Conservation (phyloP, 2,797 vertebrate genomes). For the Pyrocephalus nanus region DNA sequence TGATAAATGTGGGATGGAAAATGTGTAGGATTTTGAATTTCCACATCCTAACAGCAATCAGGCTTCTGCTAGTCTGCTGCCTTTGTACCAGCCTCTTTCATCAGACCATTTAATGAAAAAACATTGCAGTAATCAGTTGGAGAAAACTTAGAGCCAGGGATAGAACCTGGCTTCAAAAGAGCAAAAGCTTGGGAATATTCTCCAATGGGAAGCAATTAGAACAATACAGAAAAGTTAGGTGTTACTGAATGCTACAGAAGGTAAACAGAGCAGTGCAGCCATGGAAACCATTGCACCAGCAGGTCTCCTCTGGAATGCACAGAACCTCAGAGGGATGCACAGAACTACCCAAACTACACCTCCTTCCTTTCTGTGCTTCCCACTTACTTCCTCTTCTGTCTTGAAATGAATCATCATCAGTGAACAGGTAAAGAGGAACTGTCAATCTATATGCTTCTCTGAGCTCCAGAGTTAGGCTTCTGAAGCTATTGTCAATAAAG, state of each 20-base stretch:
- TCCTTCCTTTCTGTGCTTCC: neutral
- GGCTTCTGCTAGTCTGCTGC: neutral
- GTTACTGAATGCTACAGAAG: neutral
- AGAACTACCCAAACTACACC: neutral
- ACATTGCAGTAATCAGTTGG: neutral
- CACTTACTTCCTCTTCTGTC: neutral
- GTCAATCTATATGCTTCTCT: neutral
- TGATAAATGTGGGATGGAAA: neutral
- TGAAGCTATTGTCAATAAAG: neutral
- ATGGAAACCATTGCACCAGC: neutral
- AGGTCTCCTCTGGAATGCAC: neutral
- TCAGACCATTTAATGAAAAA: neutral
- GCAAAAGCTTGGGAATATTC: neutral
- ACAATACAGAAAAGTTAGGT: neutral
- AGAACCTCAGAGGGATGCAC: neutral
- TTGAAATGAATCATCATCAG: neutral
- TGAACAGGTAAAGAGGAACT: neutral
- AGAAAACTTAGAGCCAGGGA: neutral
- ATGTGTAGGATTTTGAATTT: neutral
- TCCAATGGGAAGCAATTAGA: constrained; percentile 12
- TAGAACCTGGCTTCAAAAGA: neutral
- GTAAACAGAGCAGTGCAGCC: neutral
- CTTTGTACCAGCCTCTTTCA: neutral
- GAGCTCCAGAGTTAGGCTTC: neutral
- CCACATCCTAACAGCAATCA: neutral